Evolutionary conservation across 2,113 vertebrate genomes (phyloP), one percentile per base, ranked within the genome.

Genomic region (Pterophyllum scalare): DNA sequence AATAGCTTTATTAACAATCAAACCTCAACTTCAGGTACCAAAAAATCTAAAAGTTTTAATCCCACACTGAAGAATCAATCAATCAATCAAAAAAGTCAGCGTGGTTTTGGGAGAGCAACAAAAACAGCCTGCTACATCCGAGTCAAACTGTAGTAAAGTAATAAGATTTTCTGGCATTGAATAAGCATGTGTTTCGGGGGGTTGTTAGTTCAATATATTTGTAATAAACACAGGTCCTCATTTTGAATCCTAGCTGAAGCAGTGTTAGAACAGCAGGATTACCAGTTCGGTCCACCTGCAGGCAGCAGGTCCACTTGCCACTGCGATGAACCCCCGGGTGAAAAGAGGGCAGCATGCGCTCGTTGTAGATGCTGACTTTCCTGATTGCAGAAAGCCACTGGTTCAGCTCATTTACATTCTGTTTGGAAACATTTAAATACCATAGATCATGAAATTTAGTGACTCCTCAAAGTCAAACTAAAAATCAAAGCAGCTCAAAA

Each of bases 301-400:
- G 95, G 90, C 97, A 98, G 95, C 97, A 98, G 78, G 96, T 97
- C 97, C 98, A 98, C 90, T 96, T 97, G 56, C 93, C 88, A 2
- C 96, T 80, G 1, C 96, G 96, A 95, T 97, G 96, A 77, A 95
- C 93, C 28, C 97, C 97, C 0, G 95, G 96, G 87, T 98, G 97
- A 90, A 96, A 98, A 22, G 94, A 89, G 33, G 96, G 94, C 92
- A 98, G 94, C 95, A 95, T 95, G 88, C 83, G 91, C 15, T 95
- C 91, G 19, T 97, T 99, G 91, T 95, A 91, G 19, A 97, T 95
- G 85, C 96, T 97, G 93, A 95, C 97, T 87, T 96, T 97, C 38
- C 97, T 95, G 92, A 98, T 90, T 0, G 96, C 97, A 1, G 97
- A 98, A 57, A 98, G 95, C 98, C 98, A 98, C 84, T 98, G 98